A percentile compares a stretch with the other conserved stretches of the same genome.
These are phyloP conservation scores for Zoroaster sp. DNA, from an alignment of 53 echinoderm and acorn worm species.

Conservation along the genomic window DNA sequence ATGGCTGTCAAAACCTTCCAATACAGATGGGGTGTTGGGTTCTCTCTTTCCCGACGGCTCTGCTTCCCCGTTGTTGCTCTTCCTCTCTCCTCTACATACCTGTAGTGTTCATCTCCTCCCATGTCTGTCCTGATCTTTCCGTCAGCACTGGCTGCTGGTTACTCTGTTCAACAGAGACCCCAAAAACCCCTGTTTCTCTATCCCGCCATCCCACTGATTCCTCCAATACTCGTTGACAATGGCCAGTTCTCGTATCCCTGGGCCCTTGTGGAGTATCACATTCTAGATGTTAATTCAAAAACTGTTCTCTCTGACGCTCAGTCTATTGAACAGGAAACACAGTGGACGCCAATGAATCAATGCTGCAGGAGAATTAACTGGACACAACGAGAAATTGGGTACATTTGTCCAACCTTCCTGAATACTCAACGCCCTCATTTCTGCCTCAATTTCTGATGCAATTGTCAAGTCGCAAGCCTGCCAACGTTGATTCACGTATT, in stretches of 20 bases:
- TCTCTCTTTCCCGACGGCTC: neutral
- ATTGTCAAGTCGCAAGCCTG: neutral
- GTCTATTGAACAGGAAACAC: neutral
- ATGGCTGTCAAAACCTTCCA: slow-evolving; percentile 48
- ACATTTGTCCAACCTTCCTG: neutral
- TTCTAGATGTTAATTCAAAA: neutral
- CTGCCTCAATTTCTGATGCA: slow-evolving; percentile 12
- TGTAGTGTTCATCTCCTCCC: too few relatives aligned
- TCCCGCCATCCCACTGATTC: too few relatives aligned
- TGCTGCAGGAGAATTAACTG: neutral
- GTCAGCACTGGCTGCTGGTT: too few relatives aligned
- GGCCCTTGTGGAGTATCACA: too few relatives aligned
- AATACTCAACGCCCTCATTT: neutral
- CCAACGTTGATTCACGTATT: neutral
- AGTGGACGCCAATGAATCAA: slow-evolving; percentile 31
- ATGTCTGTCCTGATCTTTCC: too few relatives aligned
- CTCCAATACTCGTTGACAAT: too few relatives aligned
- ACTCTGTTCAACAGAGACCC: too few relatives aligned
- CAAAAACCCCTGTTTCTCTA: too few relatives aligned
- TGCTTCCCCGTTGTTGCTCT: neutral
- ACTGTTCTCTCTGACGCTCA: neutral
- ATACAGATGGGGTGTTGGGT: neutral
- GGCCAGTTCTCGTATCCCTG: too few relatives aligned
- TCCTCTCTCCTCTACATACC: too few relatives aligned
- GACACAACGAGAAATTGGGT: neutral